Conservation (phyloP, 53 echinoderm and acorn worm species). For the Paelopatides confundens region DNA sequence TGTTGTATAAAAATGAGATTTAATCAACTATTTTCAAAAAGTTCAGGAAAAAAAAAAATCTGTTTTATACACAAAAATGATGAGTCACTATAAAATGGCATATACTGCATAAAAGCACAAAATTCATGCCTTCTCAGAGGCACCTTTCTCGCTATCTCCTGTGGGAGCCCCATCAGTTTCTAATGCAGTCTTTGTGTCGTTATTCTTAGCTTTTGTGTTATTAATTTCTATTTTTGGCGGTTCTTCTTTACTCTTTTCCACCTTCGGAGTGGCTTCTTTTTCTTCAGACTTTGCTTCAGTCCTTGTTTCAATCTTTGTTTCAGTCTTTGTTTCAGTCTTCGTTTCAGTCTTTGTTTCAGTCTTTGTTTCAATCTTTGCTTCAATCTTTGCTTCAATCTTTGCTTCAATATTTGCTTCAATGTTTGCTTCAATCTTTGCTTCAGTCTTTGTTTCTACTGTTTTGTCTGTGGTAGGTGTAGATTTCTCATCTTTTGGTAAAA, state of each 20-base stretch:
- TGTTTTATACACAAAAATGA: background rate
- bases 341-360: background rate
- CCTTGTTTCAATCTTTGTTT: background rate
- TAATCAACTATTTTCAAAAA: background rate
- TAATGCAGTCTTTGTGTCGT: background rate
- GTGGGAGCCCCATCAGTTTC: background rate
- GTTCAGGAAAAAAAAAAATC: background rate
- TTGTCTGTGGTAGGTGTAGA: background rate
- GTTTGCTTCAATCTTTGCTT: background rate
- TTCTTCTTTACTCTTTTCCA: too few species aligned
- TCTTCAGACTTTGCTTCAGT: background rate
- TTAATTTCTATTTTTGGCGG: too few species aligned
- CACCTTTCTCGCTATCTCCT: background rate
- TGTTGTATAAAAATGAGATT: constrained; percentile 1
- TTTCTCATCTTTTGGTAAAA: background rate
- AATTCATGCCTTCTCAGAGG: background rate
- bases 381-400: background rate
- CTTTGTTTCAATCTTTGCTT: background rate
- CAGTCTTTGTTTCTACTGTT: background rate
- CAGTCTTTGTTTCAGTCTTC: background rate
- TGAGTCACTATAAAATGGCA: background rate
- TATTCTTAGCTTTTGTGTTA: background rate
- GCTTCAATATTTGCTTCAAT: background rate
- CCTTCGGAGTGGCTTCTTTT: background rate
- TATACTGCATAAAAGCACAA: background rate